phyloP scores from a whole-genome alignment of 1,140 invertebrate genomes.

The Cherax quadricarinatus region DNA sequence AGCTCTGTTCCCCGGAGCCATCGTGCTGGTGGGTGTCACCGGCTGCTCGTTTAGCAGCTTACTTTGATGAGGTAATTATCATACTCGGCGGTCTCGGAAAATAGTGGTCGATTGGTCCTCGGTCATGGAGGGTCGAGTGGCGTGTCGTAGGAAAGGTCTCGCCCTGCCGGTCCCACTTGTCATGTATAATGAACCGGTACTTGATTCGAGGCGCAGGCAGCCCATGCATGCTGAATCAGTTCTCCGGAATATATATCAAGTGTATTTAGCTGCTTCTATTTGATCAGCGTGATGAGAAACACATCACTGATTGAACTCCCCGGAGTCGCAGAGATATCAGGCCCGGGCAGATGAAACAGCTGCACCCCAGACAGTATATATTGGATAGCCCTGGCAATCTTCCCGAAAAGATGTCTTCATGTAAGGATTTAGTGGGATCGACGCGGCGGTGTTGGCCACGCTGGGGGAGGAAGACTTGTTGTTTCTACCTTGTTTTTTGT shows the following conservation, averaged over 20 bases:
- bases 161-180: neutral
- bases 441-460: neutral
- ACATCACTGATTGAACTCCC: conserved; percentile 25
- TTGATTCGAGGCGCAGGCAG: conserved; percentile 29
- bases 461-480: neutral
- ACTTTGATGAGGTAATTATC: neutral
- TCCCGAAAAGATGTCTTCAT: conserved; percentile 30
- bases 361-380: neutral
- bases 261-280: conserved; percentile 23
- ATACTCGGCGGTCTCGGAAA: neutral
- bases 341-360: conserved; percentile 17
- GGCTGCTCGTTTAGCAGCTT: neutral
- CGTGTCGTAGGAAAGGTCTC: neutral
- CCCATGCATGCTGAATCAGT: conserved; percentile 36
- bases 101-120: neutral
- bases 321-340: conserved; percentile 7
- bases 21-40: neutral
- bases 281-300: conserved; percentile 30
- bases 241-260: conserved; percentile 9
- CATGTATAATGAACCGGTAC: conserved; percentile 35
- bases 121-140: neutral
- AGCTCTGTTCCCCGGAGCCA: neutral
- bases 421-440: conserved; percentile 25
- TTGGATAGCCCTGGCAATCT: conserved; percentile 19
- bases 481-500: too few relatives aligned